A percentile compares a stretch with the other conserved stretches of the same genome.
Conservation (phyloP, 1,140 invertebrate species). For the Tachypleus tridentatus region DNA sequence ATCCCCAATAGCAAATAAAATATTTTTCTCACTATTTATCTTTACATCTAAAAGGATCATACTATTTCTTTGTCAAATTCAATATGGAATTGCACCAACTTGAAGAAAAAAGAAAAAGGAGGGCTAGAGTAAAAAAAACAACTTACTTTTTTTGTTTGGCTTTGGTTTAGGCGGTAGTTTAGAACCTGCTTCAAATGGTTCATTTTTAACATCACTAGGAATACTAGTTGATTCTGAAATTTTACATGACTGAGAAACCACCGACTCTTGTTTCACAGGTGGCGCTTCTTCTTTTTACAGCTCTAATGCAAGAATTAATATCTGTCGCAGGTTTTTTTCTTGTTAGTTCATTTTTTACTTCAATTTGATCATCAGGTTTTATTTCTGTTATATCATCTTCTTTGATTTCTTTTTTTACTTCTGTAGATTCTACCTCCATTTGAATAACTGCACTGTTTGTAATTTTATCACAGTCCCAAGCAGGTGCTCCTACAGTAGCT, state of each 20-base stretch:
- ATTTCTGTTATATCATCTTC: constrained; percentile 28
- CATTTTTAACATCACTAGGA: constrained; percentile 9
- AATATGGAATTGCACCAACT: too few relatives aligned
- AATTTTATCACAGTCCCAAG: too few relatives aligned
- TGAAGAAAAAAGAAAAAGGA: too few relatives aligned
- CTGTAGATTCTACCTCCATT: neutral
- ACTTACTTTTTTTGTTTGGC: constrained; percentile 19
- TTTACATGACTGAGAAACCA: constrained; percentile 37
- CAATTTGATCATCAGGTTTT: too few relatives aligned
- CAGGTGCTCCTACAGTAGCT: too few relatives aligned
- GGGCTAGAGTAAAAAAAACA: too few relatives aligned
- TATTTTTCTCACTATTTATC: too few relatives aligned
- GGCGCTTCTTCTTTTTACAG: constrained; percentile 20
- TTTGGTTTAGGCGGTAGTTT: constrained; percentile 11
- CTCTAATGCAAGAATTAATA: constrained; percentile 12
- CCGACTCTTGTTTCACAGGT: constrained; percentile 47
- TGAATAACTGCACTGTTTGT: too few relatives aligned
- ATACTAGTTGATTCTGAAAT: neutral
- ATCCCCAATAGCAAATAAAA: too few relatives aligned
- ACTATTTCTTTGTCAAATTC: too few relatives aligned
- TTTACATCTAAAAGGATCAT: too few relatives aligned
- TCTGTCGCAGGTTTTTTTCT: constrained; percentile 32
- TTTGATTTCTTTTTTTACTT: constrained; percentile 55
- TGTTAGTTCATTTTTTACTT: constrained; percentile 35
- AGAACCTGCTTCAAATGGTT: constrained; percentile 9